Percentiles rank a stretch among this genome's conserved stretches.
Evolutionary conservation across 2,888 invertebrate species (phyloP).

Genomic region (Brachylomia viminalis): DNA sequence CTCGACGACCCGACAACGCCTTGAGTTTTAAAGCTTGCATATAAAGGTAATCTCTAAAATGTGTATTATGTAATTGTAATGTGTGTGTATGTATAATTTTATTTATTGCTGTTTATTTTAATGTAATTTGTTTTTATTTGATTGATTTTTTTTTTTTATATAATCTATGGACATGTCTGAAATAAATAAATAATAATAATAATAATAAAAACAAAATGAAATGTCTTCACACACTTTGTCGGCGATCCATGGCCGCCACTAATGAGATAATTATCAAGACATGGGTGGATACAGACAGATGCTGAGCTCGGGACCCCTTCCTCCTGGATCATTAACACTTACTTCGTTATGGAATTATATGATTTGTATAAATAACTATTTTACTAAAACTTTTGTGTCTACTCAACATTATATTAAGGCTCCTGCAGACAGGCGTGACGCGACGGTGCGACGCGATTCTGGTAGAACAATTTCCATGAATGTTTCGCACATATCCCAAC

Average conservation of each 20-base stretch:
- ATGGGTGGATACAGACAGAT: slow-evolving; percentile 7
- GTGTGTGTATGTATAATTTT: too few species aligned
- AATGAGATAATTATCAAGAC: slow-evolving; percentile 1
- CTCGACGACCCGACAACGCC: neutral
- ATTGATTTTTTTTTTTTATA: too few species aligned
- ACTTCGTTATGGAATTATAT: neutral
- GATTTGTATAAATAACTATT: neutral
- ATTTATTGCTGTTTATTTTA: too few species aligned
- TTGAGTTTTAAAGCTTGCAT: neutral
- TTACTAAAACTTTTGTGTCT: neutral
- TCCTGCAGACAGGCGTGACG: too few species aligned
- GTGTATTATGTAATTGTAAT: too few species aligned
- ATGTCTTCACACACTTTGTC: neutral
- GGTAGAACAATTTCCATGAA: too few species aligned
- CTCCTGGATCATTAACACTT: neutral
- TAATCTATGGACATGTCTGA: too few species aligned
- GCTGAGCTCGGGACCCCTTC: neutral
- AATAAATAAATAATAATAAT: too few species aligned
- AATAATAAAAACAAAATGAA: neutral
- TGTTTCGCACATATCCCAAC: too few species aligned
- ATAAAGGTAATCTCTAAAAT: neutral
- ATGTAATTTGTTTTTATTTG: too few species aligned
- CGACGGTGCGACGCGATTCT: too few species aligned
- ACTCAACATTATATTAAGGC: neutral
- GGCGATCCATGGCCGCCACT: neutral